Base-by-base conservation (phyloP, 2,888 invertebrate genomes). In the Oscheius sp. region DNA sequence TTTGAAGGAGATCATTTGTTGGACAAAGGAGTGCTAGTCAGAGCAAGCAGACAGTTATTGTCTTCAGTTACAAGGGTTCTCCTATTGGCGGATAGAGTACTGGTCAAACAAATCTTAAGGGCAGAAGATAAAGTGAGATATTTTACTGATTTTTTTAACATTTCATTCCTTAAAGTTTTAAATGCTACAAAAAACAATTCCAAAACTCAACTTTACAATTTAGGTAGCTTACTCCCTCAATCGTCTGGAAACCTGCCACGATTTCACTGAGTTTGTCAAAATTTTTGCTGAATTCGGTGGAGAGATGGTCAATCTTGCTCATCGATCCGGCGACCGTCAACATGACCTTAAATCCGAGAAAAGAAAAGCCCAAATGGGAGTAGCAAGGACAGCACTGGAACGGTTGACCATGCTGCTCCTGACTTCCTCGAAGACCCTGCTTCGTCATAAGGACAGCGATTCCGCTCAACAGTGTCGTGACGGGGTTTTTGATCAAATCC, bases 261-360 rank as follows among this genome's bases (percentile, higher is more conserved):
- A 87, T 73, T 89, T 89, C 80, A 94, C 95, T 61, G 97, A 98
- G 88, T 98, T 98, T 87, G 96, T 98, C 67, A 93, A 95, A 86
- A 94, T 95, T 24, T 98, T 98, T 89, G 95, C 95, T 80, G 94
- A 95, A 87, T 97, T 98, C 87, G 98, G 97, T 44, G 92, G 92
- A 24, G 95, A 97, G 87, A 97, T 98, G 96, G 95, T 98, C 75
- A 96, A 97, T 87, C 89, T 98, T 80, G 96, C 97, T 26, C 93
- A 96, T 87, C 90, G 96, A 70, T 94, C 95, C 22, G 95, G 91
- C 17, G 91, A 91, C 84, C 87, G 91, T 81, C 91, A 91, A 86
- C 84, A 89, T 87, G 90, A 90, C 78, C 73, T 89, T 71, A 89
- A 89, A 81, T 95, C 95, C 88, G 97, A 97, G 87, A 90, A 95